Conservation (phyloP, 1,140 invertebrate genomes). For the Heterodera schachtii region DNA sequence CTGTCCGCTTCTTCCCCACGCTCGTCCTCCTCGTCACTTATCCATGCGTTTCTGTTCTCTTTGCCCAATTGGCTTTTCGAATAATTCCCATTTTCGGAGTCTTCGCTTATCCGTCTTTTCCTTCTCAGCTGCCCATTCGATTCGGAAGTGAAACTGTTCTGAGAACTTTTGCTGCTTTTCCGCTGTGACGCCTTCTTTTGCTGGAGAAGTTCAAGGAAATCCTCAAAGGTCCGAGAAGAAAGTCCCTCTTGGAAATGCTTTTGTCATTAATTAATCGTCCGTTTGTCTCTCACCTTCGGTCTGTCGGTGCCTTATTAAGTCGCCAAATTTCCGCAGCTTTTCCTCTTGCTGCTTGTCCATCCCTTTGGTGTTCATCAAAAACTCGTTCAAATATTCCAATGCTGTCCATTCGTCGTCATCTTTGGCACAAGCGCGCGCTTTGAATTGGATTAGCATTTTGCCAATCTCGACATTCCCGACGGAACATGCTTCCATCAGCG, state of each 20-base stretch:
- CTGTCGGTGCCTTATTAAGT: conserved; percentile 14
- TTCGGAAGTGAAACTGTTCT: neutral
- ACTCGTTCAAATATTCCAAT: conserved; percentile 26
- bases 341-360: neutral
- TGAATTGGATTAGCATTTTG: conserved; percentile 24
- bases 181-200: conserved; percentile 9
- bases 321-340: conserved; percentile 26
- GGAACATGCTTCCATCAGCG: conserved; percentile 26
- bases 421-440: conserved; percentile 20
- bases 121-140: neutral
- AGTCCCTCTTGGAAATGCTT: conserved; percentile 12
- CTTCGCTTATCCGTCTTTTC: neutral
- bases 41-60: conserved; percentile 5
- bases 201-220: conserved; percentile 13
- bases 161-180: neutral
- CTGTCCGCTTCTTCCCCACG: neutral
- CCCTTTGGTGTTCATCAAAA: conserved; percentile 3
- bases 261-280: neutral
- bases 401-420: conserved; percentile 30
- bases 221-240: neutral
- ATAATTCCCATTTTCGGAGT: neutral
- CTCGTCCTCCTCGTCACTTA: neutral
- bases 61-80: neutral
- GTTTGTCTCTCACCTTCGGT: conserved; percentile 4
- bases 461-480: conserved; percentile 13